Evolutionary conservation across 2,888 invertebrate species (phyloP).

Genomic region (Invenusta paracnida): DNA sequence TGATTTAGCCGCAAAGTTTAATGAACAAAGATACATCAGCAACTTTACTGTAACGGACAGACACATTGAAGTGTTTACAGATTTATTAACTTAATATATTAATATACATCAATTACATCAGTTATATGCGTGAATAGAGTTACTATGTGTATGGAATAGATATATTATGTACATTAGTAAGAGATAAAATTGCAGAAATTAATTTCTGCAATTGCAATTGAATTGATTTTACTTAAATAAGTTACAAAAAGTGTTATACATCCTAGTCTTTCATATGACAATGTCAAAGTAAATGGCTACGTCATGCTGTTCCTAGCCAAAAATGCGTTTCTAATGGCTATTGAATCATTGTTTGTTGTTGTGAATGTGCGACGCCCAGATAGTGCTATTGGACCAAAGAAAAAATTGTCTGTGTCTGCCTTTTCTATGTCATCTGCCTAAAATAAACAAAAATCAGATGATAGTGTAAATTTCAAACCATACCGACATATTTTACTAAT

Average conservation of each 20-base stretch:
- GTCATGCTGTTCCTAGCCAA: neutral
- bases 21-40: neutral
- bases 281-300: neutral
- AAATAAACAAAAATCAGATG: too few relatives aligned
- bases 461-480: too few relatives aligned
- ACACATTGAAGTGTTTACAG: neutral
- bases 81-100: neutral
- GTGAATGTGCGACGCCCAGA: too few relatives aligned
- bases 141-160: neutral
- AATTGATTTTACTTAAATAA: neutral
- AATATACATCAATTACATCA: neutral
- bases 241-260: neutral
- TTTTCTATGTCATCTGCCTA: too few relatives aligned
- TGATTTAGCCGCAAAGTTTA: neutral
- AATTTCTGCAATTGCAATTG: neutral
- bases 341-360: too few relatives aligned
- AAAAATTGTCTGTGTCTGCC: too few relatives aligned
- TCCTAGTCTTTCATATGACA: neutral
- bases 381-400: too few relatives aligned
- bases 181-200: neutral
- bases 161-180: neutral
- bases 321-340: too few relatives aligned
- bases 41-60: neutral
- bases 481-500: too few relatives aligned
- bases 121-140: neutral